Evolutionary conservation across 2,888 invertebrate genomes (phyloP), one percentile per base, ranked within the genome.

Genomic region (Anarsia innoxiella): DNA sequence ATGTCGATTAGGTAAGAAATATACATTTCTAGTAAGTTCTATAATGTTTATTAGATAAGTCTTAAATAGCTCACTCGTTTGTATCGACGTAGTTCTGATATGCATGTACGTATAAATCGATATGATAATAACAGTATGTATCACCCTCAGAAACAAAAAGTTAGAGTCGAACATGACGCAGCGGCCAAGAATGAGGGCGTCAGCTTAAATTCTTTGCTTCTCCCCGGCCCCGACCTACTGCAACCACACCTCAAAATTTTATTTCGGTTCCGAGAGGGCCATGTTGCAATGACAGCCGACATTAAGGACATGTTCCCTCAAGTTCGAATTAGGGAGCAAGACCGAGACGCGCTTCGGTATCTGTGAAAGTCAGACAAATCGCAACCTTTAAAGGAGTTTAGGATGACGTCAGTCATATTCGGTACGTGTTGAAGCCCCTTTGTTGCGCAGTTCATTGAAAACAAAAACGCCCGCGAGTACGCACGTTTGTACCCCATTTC

Each of bases 161-260:
- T 59, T 0, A 37, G 59, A 6, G 10, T 65, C 0, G 59, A 62
- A 0, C 57, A 58, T 29, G 62, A 61, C 23, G 59, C 60, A 2
- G 59, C 63, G 0, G 57, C 56, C 6, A 4, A 42, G 15, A 38
- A 45, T 0, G 12, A 31, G 1, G 52, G 51, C 0, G 31, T 43
- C 0, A 50, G 49, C 1, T 39, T 66, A 1, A 64, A 64, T 16
- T 48, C 51, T 14, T 23, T 31, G 2, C 31, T 64, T 12, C 23
- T 56, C 2, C 41, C 46, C 3, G 59, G 66, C 1, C 56, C 61
- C 1, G 59, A 62, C 19, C 23, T 60, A 0, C 42, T 58, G 1
- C 44, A 52, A n/a, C 44, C 55, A 1, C 26, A 66, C 2, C 16
- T 49, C 0, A 48, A 46, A 0, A 49, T 63, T 0, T 12, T 66